Evolutionary conservation across 2,888 invertebrate species (phyloP).

Genomic region (Micoletzkya japonica): DNA sequence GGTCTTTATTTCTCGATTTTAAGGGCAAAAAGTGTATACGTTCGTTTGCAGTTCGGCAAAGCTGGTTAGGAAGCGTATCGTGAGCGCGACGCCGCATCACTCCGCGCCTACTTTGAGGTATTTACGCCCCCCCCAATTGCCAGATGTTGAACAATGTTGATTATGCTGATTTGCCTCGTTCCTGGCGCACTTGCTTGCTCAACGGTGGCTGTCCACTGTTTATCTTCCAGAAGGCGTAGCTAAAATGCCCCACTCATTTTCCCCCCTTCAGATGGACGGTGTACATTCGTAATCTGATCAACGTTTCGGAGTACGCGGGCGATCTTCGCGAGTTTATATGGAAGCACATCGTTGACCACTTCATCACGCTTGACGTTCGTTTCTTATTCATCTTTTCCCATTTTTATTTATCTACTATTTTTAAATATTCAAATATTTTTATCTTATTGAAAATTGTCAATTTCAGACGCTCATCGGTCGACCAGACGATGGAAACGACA

Average conservation of each 20-base stretch:
- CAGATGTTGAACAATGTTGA: too few species aligned
- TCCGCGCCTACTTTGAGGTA: slow-evolving; percentile 21
- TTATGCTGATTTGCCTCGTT: too few species aligned
- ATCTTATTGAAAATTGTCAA: background rate
- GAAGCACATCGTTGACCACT: slow-evolving; percentile 17
- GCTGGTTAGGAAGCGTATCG: slow-evolving; percentile 12
- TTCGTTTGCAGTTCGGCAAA: slow-evolving; percentile 19
- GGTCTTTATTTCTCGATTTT: too few species aligned
- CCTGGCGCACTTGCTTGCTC: too few species aligned
- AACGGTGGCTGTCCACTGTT: background rate
- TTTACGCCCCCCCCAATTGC: too few species aligned
- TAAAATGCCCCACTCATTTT: background rate
- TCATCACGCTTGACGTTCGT: slow-evolving; percentile 16
- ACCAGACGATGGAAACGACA: slow-evolving; percentile 17
- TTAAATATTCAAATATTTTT: too few species aligned
- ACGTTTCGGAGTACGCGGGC: slow-evolving; percentile 24
- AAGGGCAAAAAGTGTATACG: too few species aligned
- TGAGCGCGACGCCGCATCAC: slow-evolving; percentile 9
- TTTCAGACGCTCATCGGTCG: slow-evolving; percentile 11
- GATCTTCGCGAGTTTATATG: slow-evolving; percentile 9
- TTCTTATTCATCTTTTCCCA: background rate
- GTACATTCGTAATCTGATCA: slow-evolving; percentile 28
- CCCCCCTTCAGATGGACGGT: slow-evolving; percentile 10
- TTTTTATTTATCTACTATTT: background rate
- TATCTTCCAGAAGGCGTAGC: background rate